Evolutionary conservation across 1,140 invertebrate species (phyloP).

Genomic region (Kradibia gibbosae): DNA sequence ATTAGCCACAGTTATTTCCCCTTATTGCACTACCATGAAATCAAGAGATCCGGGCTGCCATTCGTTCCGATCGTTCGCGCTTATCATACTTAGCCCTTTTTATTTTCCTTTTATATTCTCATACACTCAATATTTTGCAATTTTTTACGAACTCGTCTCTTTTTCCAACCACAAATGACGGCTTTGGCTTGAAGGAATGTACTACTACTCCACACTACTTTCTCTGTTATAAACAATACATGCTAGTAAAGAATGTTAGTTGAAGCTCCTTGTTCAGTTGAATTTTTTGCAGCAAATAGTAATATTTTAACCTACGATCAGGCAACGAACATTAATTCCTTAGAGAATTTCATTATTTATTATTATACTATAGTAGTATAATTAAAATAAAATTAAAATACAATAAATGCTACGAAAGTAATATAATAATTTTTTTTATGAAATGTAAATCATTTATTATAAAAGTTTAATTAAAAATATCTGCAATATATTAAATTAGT

Average conservation of each 20-base stretch:
- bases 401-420: neutral
- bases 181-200: slow-evolving; percentile 8
- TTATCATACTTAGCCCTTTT: neutral
- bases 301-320: neutral
- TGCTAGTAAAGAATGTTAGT: slow-evolving; percentile 65
- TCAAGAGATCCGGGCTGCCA: slow-evolving; percentile 43
- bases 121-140: no score
- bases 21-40: slow-evolving; percentile 59
- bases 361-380: neutral
- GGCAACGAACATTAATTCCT: slow-evolving; percentile 20
- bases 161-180: slow-evolving; percentile 20
- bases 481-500: no score
- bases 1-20: slow-evolving; percentile 55
- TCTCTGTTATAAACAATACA: slow-evolving; percentile 63
- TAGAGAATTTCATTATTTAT: neutral
- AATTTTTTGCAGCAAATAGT: slow-evolving; percentile 51
- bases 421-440: no score
- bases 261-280: slow-evolving; percentile 58
- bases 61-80: slow-evolving; percentile 22
- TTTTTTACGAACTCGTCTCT: neutral
- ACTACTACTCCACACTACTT: slow-evolving; percentile 47
- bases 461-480: no score
- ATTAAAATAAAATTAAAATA: neutral
- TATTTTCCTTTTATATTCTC: no score
- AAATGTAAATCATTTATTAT: no score